These are phyloP conservation scores for Heteractis magnifica DNA, from an alignment of 92 coral and sea anemone species.

Conservation along the genomic window DNA sequence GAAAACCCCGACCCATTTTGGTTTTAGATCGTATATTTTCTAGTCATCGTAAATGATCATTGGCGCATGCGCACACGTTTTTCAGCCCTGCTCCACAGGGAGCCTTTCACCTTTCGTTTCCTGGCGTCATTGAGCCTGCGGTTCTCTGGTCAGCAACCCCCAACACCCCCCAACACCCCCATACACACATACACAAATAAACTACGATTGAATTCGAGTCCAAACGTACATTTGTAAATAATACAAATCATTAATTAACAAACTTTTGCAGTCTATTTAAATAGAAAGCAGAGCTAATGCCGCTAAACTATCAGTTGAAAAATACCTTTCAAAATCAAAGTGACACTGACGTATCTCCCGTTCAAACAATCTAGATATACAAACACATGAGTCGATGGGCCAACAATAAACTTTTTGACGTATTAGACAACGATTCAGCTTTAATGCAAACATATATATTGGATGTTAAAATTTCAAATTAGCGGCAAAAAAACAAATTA, in stretches of 20 bases:
- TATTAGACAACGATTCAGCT: not conserved
- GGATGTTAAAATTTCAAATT: not conserved
- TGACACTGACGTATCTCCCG: not conserved
- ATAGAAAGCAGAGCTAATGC: not conserved
- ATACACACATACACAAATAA: too few species aligned
- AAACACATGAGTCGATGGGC: not conserved
- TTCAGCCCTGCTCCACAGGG: too few species aligned
- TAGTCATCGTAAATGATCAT: too few species aligned
- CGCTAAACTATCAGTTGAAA: not conserved
- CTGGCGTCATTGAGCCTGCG: too few species aligned
- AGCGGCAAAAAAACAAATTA: not conserved
- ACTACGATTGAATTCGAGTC: not conserved
- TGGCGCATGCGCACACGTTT: too few species aligned
- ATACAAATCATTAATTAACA: not conserved
- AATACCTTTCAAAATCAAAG: not conserved
- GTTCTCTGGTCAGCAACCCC: too few species aligned
- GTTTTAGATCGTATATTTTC: too few species aligned
- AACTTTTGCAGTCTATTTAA: not conserved
- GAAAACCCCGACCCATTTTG: too few species aligned
- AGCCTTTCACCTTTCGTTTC: too few species aligned
- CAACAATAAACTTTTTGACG: not conserved
- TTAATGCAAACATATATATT: not conserved
- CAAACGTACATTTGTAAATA: not conserved
- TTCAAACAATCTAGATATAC: not conserved
- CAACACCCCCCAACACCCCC: too few species aligned